Conservation (phyloP, 2,888 invertebrate genomes). For the Leptinotarsa haldemani region DNA sequence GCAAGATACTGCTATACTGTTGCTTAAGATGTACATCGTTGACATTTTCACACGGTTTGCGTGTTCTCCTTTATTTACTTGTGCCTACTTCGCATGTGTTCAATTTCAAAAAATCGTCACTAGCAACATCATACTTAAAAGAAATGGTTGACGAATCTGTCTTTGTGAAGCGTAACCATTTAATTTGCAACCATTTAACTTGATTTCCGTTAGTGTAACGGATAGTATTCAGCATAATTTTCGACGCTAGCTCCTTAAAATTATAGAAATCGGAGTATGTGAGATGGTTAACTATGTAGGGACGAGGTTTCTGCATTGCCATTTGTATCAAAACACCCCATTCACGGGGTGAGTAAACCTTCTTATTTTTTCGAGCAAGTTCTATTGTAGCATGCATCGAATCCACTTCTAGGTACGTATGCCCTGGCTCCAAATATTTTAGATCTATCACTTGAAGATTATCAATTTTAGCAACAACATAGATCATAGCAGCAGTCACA, state of each 20-base stretch:
- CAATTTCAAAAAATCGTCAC: neutral
- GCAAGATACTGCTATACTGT: neutral
- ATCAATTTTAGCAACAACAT: constrained; percentile 7
- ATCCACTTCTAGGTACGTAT: constrained; percentile 19
- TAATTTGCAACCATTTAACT: constrained; percentile 9
- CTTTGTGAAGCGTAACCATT: constrained; percentile 4
- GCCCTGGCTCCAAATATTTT: constrained; percentile 26
- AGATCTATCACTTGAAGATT: constrained; percentile 15
- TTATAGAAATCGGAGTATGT: neutral
- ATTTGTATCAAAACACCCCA: constrained; percentile 23
- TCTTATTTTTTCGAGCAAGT: constrained; percentile 9
- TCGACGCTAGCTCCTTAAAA: neutral
- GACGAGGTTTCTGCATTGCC: constrained; percentile 11
- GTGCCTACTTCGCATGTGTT: neutral
- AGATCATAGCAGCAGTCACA: constrained; percentile 44
- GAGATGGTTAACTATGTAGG: neutral
- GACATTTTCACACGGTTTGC: neutral
- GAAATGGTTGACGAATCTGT: constrained; percentile 1
- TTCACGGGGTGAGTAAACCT: constrained; percentile 19
- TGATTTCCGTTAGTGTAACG: neutral
- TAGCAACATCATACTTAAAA: neutral
- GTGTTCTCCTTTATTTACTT: neutral
- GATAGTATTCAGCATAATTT: constrained; percentile 1
- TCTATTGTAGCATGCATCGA: constrained; percentile 23
- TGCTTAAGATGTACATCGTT: neutral